Conservation (phyloP, 2,797 vertebrate species). For the Salarias fasciatus region DNA sequence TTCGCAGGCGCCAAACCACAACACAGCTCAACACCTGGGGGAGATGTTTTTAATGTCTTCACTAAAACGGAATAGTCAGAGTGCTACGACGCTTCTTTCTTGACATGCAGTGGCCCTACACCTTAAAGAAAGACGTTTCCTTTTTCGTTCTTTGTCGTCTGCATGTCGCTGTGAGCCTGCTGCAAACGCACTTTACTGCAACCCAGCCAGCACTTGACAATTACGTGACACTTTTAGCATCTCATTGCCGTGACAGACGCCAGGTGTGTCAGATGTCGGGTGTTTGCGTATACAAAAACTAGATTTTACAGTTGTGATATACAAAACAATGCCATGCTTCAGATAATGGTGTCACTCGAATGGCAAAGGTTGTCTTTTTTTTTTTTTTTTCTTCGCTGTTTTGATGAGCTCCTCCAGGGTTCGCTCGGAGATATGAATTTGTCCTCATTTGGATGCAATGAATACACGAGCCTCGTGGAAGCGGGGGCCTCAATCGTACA, state of each 20-base stretch:
- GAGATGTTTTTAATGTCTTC: too few species aligned
- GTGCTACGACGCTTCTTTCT: too few species aligned
- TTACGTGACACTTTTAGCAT: constrained; percentile 34
- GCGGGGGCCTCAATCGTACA: constrained; percentile 13
- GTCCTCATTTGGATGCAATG: constrained; percentile 13
- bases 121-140: too few species aligned
- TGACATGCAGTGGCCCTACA: too few species aligned
- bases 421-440: constrained; percentile 22
- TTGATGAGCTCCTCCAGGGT: constrained; percentile 9
- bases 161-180: background rate
- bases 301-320: constrained; percentile 27
- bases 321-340: constrained; percentile 15
- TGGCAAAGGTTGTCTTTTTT: constrained; percentile 5
- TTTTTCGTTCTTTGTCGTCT: too few species aligned
- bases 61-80: too few species aligned
- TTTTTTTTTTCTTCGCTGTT: background rate
- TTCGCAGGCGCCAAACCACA: too few species aligned
- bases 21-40: too few species aligned
- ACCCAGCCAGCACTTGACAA: constrained; percentile 18
- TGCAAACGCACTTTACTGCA: constrained; percentile 3
- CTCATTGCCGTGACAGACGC: constrained; percentile 17
- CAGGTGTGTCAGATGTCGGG: constrained; percentile 31
- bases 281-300: constrained; percentile 26
- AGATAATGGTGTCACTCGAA: constrained; percentile 38
- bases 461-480: constrained; percentile 13